A percentile compares a stretch with the other conserved stretches of the same genome.
Evolutionary conservation across 2,113 vertebrate genomes (phyloP).

Genomic region (Felis catus): DNA sequence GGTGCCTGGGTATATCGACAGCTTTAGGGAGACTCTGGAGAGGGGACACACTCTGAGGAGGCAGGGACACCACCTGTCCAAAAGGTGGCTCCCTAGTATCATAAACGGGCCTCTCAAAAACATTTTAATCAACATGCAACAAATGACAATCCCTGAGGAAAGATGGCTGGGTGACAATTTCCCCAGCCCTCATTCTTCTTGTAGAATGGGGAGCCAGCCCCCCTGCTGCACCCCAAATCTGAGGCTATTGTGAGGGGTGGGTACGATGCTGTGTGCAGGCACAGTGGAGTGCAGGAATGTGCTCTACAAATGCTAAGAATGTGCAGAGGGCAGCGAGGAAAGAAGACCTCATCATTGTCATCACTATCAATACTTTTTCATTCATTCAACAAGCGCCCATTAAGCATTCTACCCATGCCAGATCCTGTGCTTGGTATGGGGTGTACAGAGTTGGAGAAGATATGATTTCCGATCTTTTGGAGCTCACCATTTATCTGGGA

Average conservation of each 20-base stretch:
- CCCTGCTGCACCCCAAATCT: not conserved
- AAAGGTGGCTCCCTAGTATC: constrained; percentile 62
- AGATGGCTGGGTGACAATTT: not conserved
- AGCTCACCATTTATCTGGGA: not conserved
- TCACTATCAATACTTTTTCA: not conserved
- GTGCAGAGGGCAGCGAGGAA: not conserved
- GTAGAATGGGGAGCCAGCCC: fast-evolving
- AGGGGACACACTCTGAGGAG: constrained; percentile 51
- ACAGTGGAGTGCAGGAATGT: fast-evolving
- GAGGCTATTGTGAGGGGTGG: fast-evolving
- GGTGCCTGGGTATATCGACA: fast-evolving
- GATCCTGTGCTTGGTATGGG: not conserved
- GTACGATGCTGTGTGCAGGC: too few species aligned
- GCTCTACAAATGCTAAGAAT: not conserved
- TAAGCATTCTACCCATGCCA: not conserved
- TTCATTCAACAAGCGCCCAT: not conserved
- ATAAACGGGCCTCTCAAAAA: not conserved
- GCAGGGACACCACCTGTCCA: constrained; percentile 76
- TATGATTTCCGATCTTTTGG: not conserved
- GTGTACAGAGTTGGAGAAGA: not conserved
- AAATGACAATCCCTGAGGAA: not conserved
- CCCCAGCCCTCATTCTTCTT: not conserved
- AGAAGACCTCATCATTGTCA: not conserved
- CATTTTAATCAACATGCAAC: not conserved
- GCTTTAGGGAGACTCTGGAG: constrained; percentile 39